Percentiles rank a stretch among this genome's conserved stretches.
Conservation (phyloP, 1,140 invertebrate species). For the Saxidomus purpurata region DNA sequence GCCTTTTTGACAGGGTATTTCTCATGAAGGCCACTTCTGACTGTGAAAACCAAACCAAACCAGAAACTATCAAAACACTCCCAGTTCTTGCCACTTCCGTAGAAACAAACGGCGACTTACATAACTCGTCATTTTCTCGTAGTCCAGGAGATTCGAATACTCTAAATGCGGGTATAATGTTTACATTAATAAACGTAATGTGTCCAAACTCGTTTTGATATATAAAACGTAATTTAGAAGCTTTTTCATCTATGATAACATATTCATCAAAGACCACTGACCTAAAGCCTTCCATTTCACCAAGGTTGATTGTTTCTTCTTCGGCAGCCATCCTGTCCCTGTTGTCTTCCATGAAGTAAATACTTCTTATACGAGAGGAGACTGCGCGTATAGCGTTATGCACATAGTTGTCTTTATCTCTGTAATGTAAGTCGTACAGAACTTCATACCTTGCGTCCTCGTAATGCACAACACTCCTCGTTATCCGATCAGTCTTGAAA, state of each 20-base stretch:
- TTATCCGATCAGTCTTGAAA: neutral
- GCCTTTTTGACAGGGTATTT: neutral
- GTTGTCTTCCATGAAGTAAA: conserved; percentile 31
- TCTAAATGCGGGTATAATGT: conserved; percentile 31
- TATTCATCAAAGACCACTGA: conserved; percentile 27
- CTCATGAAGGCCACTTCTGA: conserved; percentile 21
- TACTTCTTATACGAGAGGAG: neutral
- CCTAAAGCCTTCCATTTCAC: neutral
- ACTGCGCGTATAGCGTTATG: neutral
- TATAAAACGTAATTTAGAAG: conserved; percentile 22
- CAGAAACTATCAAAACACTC: conserved; percentile 4
- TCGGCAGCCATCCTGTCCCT: conserved; percentile 5
- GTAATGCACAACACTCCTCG: neutral
- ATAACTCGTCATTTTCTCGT: neutral
- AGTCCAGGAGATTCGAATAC: neutral
- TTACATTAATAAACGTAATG: neutral
- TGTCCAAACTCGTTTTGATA: conserved; percentile 26
- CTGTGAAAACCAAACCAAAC: conserved; percentile 22
- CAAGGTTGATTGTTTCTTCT: neutral
- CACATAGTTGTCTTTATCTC: conserved; percentile 9
- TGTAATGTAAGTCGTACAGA: neutral
- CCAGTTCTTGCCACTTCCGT: conserved; percentile 21
- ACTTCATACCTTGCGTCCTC: conserved; percentile 12
- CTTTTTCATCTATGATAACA: conserved; percentile 33
- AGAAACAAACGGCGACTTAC: conserved; percentile 2